Evolutionary conservation across 1,140 invertebrate genomes (phyloP), one percentile per base, ranked within the genome.

Genomic region (Drepana arcuata): DNA sequence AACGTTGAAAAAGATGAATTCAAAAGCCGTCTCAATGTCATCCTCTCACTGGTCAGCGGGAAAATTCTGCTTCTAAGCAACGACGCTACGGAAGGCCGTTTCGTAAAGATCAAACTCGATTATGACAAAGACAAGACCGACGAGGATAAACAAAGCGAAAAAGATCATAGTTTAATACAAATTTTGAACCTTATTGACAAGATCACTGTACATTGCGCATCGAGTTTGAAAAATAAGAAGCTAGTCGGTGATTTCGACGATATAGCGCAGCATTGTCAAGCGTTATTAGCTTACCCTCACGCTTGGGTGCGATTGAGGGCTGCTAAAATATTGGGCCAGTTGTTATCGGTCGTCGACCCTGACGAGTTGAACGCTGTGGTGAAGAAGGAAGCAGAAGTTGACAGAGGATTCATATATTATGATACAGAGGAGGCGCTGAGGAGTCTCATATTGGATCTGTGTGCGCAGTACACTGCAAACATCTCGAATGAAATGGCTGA

Each of bases 211-310:
- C 68, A 84, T 52, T 87, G 84, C 68, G 45, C 74, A 2, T 54
- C 49, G 0, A 48, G 73, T 26, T 65, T 87, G 35, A 83, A 70
- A 40, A 65, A 72, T 48, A 60, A 66, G 13, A 72, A 79, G 39
- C 70, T 79, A 43, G 49, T 59, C 1, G 59, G 41, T 21, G 48
- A 86, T 63, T 67, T 83, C 56, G 83, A 86, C 84, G 65, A 88
- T 70, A 57, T 93, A 88, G 86, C 90, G 75, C 84, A 91, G 59
- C 74, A 92, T n/a, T 93, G 90, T 62, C 90, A 93, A 79, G 72
- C 87, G 0, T 73, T 95, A 0, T 85, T 88, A 9, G 85, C 68
- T 0, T 85, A 88, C 49, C 85, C 86, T 82, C 77, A 86, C 87
- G 51, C 75, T 86, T 56, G 75, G 90, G 91, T 96, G 1, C 87